Base-by-base conservation (phyloP, 2,888 invertebrate species). In the Entomobrya multifasciata region DNA sequence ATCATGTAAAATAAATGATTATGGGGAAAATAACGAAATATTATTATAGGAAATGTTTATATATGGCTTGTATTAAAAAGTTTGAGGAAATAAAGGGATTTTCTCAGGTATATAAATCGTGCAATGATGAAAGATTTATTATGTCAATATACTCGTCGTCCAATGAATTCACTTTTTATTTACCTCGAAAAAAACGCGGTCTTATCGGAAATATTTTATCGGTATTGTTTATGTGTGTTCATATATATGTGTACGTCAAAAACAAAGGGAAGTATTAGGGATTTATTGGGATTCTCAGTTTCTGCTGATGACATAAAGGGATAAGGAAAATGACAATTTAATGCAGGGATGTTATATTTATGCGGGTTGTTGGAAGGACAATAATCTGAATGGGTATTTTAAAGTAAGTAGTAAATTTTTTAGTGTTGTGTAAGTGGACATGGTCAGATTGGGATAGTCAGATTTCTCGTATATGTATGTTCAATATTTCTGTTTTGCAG, bases 101-200 rank as follows among this genome's bases (percentile, higher is more conserved):
- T 36, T 27, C 27, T 27, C 62, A 36, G 62, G 62, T 62, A 62
- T 36, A 62, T 36, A 62, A 62, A 62, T 36, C 36, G 30, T 62
- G 17, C 3, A 52, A 36, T 36, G n/a, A 1, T 30, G 36, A 62
- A 36, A 62, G 62, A 62, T 62, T 62, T 62, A 62, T 62, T 36
- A 27, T 62, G 62, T 62, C 62, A 62, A 62, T 55, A 55, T 55
- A 55, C 36, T n/a, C n/a, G n/a, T n/a, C n/a, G n/a, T n/a, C n/a
- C n/a, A n/a, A n/a, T n/a, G 8, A 36, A 36, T 8, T 36, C 36
- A 36, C 36, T 36, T 8, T 36, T 36, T 36, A 36, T 36, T 6
- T 36, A 36, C 36, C 36, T 8, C 5, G 8, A 8, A 36, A 36
- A 6, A 36, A 36, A 36, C 4, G 8, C 36, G 8, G 8, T 8